Conservation (phyloP, 2,888 invertebrate genomes). For the Protodeltote pygarga region DNA sequence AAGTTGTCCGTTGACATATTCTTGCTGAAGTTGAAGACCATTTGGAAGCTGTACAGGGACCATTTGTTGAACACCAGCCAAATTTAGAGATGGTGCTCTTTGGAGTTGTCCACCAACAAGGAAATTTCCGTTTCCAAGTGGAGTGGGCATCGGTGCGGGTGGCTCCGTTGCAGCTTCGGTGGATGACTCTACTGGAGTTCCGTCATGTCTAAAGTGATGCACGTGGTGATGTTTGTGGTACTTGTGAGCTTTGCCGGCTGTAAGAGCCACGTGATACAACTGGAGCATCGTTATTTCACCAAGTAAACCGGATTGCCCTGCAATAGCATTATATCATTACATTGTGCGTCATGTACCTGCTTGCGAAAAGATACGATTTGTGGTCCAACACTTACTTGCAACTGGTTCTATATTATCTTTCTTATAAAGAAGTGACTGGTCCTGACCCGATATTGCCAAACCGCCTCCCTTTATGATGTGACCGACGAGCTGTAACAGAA, state of each 20-base stretch:
- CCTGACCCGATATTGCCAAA: conserved; percentile 91
- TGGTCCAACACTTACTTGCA: conserved; percentile 62
- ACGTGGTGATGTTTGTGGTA: conserved; percentile 96
- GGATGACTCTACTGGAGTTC: conserved; percentile 87
- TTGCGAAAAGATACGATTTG: conserved; percentile 7
- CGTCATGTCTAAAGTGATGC: conserved; percentile 92
- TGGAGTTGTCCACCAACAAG: conserved; percentile 89
- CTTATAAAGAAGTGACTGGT: conserved; percentile 83
- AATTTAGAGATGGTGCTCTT: conserved; percentile 84
- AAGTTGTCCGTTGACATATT: conserved; percentile 89
- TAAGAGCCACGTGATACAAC: conserved; percentile 92
- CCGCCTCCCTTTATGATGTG: conserved; percentile 92
- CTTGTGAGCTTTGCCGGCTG: conserved; percentile 94
- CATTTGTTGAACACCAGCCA: conserved; percentile 79
- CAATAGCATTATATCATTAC: conserved; percentile 39
- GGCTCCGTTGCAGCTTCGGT: conserved; percentile 86
- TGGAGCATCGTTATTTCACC: conserved; percentile 94
- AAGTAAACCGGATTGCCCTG: conserved; percentile 89
- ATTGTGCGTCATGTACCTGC: neutral
- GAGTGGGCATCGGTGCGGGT: conserved; percentile 77
- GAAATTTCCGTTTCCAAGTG: conserved; percentile 84
- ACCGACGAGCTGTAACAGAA: conserved; percentile 89
- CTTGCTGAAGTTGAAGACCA: conserved; percentile 84
- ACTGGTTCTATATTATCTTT: conserved; percentile 66
- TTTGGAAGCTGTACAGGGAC: conserved; percentile 79